Evolutionary conservation across 1,140 invertebrate species (phyloP).

Genomic region (Caenorhabditis briggsae): DNA sequence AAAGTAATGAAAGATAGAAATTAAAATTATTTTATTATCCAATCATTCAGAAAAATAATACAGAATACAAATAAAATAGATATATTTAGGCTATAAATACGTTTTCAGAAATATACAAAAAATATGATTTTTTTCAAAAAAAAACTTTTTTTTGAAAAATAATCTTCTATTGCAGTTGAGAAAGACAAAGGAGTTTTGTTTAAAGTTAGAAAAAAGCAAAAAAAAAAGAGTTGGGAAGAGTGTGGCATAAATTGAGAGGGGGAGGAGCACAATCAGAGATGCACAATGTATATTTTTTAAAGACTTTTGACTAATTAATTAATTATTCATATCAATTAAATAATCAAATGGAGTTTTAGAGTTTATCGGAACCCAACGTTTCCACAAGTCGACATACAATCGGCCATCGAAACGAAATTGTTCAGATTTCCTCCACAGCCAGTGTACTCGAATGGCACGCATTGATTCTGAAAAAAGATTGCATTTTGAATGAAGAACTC

Average conservation of each 20-base stretch:
- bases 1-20: too few relatives aligned
- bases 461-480: slow-evolving; percentile 69
- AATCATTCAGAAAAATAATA: not conserved
- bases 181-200: too few relatives aligned
- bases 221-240: slow-evolving; percentile 1
- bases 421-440: slow-evolving; percentile 77
- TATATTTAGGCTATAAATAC: not conserved
- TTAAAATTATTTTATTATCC: too few relatives aligned
- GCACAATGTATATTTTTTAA: not conserved
- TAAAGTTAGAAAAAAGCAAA: not conserved
- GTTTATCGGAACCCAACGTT: slow-evolving; percentile 67
- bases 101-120: slow-evolving; percentile 26
- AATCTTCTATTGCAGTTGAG: too few relatives aligned
- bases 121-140: not conserved
- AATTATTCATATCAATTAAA: not conserved
- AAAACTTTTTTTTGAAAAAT: not conserved
- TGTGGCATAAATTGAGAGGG: not conserved
- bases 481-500: not conserved
- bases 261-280: slow-evolving; percentile 30
- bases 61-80: not conserved
- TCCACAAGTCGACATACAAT: slow-evolving; percentile 71
- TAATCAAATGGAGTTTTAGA: not conserved
- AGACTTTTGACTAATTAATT: too few relatives aligned
- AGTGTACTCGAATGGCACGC: slow-evolving; percentile 76
- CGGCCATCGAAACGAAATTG: slow-evolving; percentile 72